Evolutionary conservation across 2,113 vertebrate genomes (phyloP).

Genomic region (Ceyx margarethae): DNA sequence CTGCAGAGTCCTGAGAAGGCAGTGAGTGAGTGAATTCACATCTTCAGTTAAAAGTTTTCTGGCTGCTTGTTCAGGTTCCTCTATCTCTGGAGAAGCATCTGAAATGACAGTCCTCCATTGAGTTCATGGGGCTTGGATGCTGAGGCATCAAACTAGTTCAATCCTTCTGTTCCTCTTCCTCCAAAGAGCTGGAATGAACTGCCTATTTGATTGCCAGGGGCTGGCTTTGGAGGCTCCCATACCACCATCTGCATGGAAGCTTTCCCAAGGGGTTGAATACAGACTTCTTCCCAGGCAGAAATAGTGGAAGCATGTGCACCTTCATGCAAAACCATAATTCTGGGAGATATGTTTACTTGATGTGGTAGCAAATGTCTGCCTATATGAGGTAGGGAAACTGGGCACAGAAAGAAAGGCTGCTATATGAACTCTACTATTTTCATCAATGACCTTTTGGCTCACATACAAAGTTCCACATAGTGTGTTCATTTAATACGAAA

Average conservation of each 20-base stretch:
- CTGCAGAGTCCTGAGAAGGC: constrained; percentile 50
- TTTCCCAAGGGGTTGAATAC: constrained; percentile 2
- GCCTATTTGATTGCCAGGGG: neutral
- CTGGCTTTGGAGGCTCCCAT: neutral
- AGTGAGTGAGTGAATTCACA: neutral
- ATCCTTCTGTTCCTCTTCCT: neutral
- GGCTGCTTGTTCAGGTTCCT: constrained; percentile 24
- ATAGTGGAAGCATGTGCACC: neutral
- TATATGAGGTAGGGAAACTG: neutral
- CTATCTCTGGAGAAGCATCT: constrained; percentile 41
- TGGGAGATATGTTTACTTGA: neutral
- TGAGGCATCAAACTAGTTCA: neutral
- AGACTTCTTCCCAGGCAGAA: constrained; percentile 27
- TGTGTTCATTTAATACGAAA: rapidly evolving
- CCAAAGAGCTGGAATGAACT: neutral
- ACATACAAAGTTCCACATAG: neutral
- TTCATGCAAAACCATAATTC: neutral
- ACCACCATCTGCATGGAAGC: constrained; percentile 27
- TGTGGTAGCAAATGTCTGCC: neutral
- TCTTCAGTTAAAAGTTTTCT: constrained; percentile 42
- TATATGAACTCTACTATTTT: neutral
- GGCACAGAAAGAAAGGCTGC: neutral
- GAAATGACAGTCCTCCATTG: constrained; percentile 33
- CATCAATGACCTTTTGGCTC: neutral
- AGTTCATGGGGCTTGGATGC: constrained; percentile 1